Base-by-base conservation (phyloP, 2,888 invertebrate genomes). In the Rhodophaea formosa region DNA sequence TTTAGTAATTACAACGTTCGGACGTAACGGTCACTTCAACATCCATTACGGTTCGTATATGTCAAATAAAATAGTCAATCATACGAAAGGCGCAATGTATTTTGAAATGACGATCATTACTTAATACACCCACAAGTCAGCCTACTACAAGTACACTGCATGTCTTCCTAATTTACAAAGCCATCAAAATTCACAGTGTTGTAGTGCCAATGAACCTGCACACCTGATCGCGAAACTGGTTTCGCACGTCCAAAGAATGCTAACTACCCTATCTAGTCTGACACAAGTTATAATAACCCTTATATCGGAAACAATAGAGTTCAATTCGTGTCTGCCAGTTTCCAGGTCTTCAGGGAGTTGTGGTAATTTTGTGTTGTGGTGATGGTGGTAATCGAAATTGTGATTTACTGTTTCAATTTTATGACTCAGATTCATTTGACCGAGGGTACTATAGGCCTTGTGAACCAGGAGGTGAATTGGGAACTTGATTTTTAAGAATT, bases 191-290 rank as follows among this genome's bases (percentile, higher is more conserved):
- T 43, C 43, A 43, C 53, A 29, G 6, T n/a, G 17, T 17, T 7
- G 8, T 23, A 43, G 43, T 59, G 74, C 65, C 73, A 69, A 64
- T 71, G 72, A 75, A 71, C 74, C 66, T 62, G 43, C 56, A 45
- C 58, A 57, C 35, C 46, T 65, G 60, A 57, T 32, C 42, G 16
- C 56, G 58, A 56, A 72, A 76, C 71, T 56, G 68, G 74, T 74
- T 73, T 66, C 49, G 63, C 63, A 66, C 62, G 58, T 52, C 53
- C 59, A 53, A 66, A 60, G 66, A 71, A 69, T 72, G 66, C 66
- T 59, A 69, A 63, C 58, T 57, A 64, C 53, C 53, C 53, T 5
- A 17, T 12, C n/a, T n/a, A 7, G 14, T 23, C 14, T 7, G 23
- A 14, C n/a, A n/a, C 23, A 53, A 5, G 3, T 8, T 3, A 53